These are phyloP conservation scores for Psittacula derbiana DNA, from an alignment of 2,797 vertebrate genomes.

Conservation along the genomic window DNA sequence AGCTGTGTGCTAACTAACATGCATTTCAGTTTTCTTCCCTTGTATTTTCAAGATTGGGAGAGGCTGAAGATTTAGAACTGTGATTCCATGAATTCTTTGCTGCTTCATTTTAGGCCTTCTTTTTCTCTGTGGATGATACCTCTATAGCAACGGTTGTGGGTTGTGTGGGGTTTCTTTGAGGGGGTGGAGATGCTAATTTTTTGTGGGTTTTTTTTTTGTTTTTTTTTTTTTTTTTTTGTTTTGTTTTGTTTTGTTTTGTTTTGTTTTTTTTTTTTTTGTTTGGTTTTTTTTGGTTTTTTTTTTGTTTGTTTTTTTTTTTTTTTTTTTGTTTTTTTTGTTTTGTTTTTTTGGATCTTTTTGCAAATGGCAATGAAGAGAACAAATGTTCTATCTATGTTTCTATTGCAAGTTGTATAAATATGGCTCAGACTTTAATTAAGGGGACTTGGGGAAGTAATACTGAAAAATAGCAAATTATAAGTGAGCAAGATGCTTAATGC, in stretches of 20 bases:
- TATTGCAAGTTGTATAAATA: background rate
- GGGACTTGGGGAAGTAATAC: background rate
- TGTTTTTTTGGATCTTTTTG: background rate
- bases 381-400: constrained; percentile 2
- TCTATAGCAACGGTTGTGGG: background rate
- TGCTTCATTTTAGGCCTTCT: background rate
- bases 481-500: background rate
- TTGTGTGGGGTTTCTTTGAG: background rate
- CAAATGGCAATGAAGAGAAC: constrained; percentile 37
- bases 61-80: background rate
- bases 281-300: too few species aligned
- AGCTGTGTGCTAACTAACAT: background rate
- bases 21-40: background rate
- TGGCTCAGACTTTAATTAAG: background rate
- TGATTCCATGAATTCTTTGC: background rate
- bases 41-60: background rate
- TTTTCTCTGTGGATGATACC: background rate
- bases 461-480: background rate
- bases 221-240: too few species aligned
- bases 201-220: too few species aligned
- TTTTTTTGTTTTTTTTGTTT: too few species aligned
- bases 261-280: too few species aligned
- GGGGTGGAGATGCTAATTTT: background rate
- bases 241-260: too few species aligned
- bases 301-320: too few species aligned